phyloP scores from a whole-genome alignment of 2,113 vertebrate species.

The Rhinogobius similis region DNA sequence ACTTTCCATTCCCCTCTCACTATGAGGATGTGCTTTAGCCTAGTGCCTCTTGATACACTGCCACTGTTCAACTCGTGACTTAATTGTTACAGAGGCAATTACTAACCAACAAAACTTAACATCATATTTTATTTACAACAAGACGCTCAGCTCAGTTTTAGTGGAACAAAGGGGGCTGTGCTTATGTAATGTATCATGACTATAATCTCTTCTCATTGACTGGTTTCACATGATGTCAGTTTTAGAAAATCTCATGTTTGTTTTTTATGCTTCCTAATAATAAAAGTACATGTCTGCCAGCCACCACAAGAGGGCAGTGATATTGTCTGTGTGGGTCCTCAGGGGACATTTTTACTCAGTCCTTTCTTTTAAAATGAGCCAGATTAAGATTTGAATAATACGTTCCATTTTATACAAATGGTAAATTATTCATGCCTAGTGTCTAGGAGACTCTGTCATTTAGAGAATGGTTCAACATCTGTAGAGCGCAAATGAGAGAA shows the following conservation, averaged over 20 bases:
- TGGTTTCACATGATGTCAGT: neutral
- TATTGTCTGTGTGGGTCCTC: slow-evolving; percentile 4
- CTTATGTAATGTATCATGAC: neutral
- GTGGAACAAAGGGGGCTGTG: neutral
- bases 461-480: slow-evolving; percentile 20
- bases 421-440: slow-evolving; percentile 11
- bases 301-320: slow-evolving; percentile 38
- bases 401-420: neutral
- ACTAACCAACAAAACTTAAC: neutral
- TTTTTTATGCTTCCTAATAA: neutral
- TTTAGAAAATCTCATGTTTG: neutral
- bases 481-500: slow-evolving; percentile 27
- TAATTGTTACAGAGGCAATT: neutral
- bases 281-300: slow-evolving; percentile 2
- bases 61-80: neutral
- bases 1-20: slow-evolving; percentile 56
- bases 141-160: neutral
- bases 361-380: slow-evolving; percentile 2
- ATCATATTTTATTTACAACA: neutral
- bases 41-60: slow-evolving; percentile 14
- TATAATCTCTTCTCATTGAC: neutral
- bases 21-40: slow-evolving; percentile 53
- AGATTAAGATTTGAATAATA: neutral
- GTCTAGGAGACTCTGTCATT: neutral
- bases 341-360: slow-evolving; percentile 9